Percentiles rank a stretch among this genome's conserved stretches.
phyloP scores from a whole-genome alignment of 1,140 invertebrate species.

The Chymomyza costata region DNA sequence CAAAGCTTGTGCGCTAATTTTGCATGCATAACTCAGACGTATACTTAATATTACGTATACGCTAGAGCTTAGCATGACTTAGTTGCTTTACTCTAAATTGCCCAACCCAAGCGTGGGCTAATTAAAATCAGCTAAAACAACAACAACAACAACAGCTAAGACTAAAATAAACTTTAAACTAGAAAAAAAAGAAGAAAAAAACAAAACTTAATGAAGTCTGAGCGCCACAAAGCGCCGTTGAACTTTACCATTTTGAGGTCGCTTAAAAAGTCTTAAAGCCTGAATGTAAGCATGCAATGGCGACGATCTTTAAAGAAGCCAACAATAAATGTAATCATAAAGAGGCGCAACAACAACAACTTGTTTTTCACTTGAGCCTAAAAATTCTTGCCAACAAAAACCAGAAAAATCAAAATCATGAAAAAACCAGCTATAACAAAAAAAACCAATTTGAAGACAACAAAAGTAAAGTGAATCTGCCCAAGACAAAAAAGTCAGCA shows the following conservation, averaged over 20 bases:
- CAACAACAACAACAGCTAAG: constrained; percentile 13
- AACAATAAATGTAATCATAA: constrained; percentile 53
- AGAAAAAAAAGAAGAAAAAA: constrained; percentile 7
- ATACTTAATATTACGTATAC: constrained; percentile 65
- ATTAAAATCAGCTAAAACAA: constrained; percentile 42
- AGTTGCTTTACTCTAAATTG: constrained; percentile 10
- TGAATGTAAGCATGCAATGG: constrained; percentile 21
- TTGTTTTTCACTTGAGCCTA: constrained; percentile 53
- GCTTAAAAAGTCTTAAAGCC: constrained; percentile 12
- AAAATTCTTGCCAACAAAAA: constrained; percentile 50
- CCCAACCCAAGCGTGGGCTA: constrained; percentile 31
- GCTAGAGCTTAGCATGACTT: constrained; percentile 23
- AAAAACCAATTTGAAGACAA: constrained; percentile 6
- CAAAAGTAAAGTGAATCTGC: constrained; percentile 65
- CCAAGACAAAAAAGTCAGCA: constrained; percentile 17
- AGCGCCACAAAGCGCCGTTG: constrained; percentile 19
- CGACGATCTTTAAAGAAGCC: no score
- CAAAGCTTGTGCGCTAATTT: constrained; percentile 50
- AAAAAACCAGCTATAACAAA: constrained; percentile 23
- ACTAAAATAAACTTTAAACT: constrained; percentile 5
- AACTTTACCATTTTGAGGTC: constrained; percentile 68
- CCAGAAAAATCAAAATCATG: constrained; percentile 14
- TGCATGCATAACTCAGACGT: constrained; percentile 32
- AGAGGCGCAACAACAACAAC: constrained; percentile 35
- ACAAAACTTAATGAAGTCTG: no score